Base-by-base conservation (phyloP, 2,888 invertebrate genomes). In the Drosophila sordidapex region DNA sequence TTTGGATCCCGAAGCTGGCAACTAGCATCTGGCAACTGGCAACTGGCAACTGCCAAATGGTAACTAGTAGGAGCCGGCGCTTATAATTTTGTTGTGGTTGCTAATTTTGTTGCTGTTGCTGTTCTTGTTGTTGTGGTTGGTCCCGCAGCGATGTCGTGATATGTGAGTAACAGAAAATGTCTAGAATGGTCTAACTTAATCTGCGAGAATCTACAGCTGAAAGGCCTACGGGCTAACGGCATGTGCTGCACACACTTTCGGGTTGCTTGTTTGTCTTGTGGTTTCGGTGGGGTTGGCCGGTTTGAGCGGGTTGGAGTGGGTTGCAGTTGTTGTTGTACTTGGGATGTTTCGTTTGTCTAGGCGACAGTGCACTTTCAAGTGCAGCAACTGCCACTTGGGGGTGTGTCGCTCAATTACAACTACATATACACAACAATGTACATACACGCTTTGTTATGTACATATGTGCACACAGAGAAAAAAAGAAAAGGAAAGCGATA, bases 61-160 rank as follows among this genome's bases (percentile, higher is more conserved):
- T 31, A 48, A 64, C 38, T 27, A 35, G 33, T 54, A 33, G 48
- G 40, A 52, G 40, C 60, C 58, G 65, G 68, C 76, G 78, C 78
- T 60, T 70, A 66, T 76, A 82, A 53, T 53, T 27, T 43, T 38
- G 48, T 56, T 56, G 56, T 36, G 38, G 62, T 29, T 31, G 74
- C 46, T 25, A 25, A 25, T 38, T 70, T 67, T 70, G 62, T 49
- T 74, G 53, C 65, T 62, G 62, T n/a, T 63, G 51, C 13, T 36
- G 54, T 27, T 29, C 73, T 63, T 66, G 73, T 53, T 72, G 21
- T 53, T 53, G 53, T 18, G 29, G 38, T n/a, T 56, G 73, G 66
- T 67, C 82, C 79, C 54, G 79, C 63, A 79, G 82, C 82, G 57
- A 69, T 62, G 71, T 81, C 84, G 84, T 83, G 84, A 81, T 72